A percentile compares a stretch with the other conserved stretches of the same genome.
Evolutionary conservation across 64 coral and sea anemone species (phyloP).

Genomic region (Anthopleura sola): DNA sequence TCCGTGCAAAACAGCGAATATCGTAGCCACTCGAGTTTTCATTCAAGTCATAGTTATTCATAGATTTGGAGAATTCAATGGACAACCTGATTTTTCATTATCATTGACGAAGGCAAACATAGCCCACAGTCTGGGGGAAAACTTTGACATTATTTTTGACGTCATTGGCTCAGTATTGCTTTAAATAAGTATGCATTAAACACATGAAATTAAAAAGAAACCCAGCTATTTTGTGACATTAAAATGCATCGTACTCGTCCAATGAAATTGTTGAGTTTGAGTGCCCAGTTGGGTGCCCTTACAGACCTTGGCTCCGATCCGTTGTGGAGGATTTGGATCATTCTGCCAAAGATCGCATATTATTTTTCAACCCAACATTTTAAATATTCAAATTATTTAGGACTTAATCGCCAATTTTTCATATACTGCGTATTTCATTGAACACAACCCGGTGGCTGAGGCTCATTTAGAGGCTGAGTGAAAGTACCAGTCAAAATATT

Average conservation of each 20-base stretch:
- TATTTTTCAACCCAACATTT: background rate
- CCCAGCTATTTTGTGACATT: background rate
- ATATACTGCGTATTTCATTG: background rate
- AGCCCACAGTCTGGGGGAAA: background rate
- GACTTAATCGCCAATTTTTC: background rate
- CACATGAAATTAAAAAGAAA: constrained; percentile 1
- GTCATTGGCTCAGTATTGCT: background rate
- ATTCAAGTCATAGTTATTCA: too few relatives aligned
- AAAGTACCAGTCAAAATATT: constrained; percentile 8
- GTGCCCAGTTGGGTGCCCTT: background rate
- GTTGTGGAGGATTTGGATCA: background rate
- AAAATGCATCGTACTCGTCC: background rate
- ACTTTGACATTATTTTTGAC: background rate
- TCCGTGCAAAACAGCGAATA: background rate
- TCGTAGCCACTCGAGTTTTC: background rate
- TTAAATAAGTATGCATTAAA: background rate
- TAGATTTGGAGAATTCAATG: background rate
- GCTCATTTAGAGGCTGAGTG: background rate
- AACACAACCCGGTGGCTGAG: background rate
- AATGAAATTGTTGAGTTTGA: background rate
- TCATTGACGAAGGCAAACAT: background rate
- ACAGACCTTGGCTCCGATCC: background rate
- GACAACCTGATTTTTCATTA: background rate
- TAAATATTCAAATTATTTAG: background rate
- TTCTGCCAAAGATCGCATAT: background rate